Percentiles rank a stretch among this genome's conserved stretches.
phyloP scores from a whole-genome alignment of 1,140 invertebrate species.

The Hormaphis cornu region DNA sequence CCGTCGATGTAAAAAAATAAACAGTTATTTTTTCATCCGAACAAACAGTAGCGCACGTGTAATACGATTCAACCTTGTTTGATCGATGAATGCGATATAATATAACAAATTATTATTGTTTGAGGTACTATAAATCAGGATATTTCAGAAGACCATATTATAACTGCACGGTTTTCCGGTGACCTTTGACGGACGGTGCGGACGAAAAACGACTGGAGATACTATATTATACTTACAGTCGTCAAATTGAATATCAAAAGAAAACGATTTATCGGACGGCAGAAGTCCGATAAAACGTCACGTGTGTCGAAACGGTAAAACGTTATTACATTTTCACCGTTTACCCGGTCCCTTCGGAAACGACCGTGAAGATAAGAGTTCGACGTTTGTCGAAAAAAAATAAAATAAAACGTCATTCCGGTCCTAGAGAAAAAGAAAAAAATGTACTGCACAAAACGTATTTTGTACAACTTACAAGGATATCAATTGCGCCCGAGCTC shows the following conservation, averaged over 20 bases:
- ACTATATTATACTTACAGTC: neutral
- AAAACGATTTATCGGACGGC: neutral
- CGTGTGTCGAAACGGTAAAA: neutral
- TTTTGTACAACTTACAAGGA: neutral
- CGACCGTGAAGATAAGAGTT: neutral
- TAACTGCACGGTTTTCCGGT: neutral
- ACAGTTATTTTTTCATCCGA: no score
- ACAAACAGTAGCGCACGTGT: no score
- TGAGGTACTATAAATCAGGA: no score
- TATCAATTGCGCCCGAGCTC: neutral
- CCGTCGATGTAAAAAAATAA: no score
- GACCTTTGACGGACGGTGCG: neutral
- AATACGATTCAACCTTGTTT: no score
- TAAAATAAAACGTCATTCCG: neutral
- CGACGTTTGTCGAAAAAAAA: neutral
- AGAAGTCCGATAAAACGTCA: neutral
- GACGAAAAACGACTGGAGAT: neutral
- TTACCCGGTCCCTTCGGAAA: neutral
- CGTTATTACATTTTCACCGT: conserved; percentile 23
- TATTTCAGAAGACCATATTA: no score
- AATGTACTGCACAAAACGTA: neutral
- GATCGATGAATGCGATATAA: no score
- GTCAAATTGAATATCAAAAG: neutral
- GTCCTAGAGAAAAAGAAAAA: neutral
- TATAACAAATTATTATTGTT: no score